These are phyloP conservation scores for Mus pahari DNA, from an alignment of 2,113 vertebrate genomes.

Conservation along the genomic window DNA sequence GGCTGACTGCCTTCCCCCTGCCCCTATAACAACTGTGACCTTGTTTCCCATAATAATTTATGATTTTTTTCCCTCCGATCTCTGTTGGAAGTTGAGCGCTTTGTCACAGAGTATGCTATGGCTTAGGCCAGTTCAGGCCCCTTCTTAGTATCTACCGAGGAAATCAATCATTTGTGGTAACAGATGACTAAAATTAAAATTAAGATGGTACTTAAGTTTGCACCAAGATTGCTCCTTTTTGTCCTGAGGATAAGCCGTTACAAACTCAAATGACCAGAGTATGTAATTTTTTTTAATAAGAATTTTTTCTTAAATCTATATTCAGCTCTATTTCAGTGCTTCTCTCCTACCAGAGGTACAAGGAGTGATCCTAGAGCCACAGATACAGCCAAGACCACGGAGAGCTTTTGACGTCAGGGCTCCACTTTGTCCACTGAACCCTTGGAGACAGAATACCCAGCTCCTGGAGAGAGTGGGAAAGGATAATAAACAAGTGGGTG, in stretches of 20 bases:
- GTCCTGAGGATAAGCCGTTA: constrained; percentile 80
- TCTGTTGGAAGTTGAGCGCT: constrained; percentile 69
- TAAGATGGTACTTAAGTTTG: constrained; percentile 52
- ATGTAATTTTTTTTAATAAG: constrained; percentile 83
- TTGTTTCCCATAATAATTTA: constrained; percentile 65
- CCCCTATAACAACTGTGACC: constrained; percentile 57
- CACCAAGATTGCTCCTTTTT: constrained; percentile 70
- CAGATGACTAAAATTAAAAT: constrained; percentile 67
- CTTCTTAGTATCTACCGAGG: constrained; percentile 67
- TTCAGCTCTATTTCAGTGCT: constrained; percentile 86
- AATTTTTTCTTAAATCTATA: constrained; percentile 84
- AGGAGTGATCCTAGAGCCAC: constrained; percentile 85
- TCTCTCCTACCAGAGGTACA: constrained; percentile 84
- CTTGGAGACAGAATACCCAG: constrained; percentile 84
- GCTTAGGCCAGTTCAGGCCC: constrained; percentile 67
- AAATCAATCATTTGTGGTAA: constrained; percentile 72
- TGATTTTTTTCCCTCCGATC: constrained; percentile 49
- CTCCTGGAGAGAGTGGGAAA: constrained; percentile 85
- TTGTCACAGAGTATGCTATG: constrained; percentile 69
- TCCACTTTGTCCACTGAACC: constrained; percentile 84
- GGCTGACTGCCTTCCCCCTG: constrained; percentile 61
- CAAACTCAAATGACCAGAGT: constrained; percentile 81
- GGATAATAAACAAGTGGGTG: constrained; percentile 85
- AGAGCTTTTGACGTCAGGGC: constrained; percentile 85
- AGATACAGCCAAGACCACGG: constrained; percentile 85